Percentiles rank a stretch among this genome's conserved stretches.
phyloP scores from a whole-genome alignment of 2,113 vertebrate genomes.

The Brachypodius melanocephalos region DNA sequence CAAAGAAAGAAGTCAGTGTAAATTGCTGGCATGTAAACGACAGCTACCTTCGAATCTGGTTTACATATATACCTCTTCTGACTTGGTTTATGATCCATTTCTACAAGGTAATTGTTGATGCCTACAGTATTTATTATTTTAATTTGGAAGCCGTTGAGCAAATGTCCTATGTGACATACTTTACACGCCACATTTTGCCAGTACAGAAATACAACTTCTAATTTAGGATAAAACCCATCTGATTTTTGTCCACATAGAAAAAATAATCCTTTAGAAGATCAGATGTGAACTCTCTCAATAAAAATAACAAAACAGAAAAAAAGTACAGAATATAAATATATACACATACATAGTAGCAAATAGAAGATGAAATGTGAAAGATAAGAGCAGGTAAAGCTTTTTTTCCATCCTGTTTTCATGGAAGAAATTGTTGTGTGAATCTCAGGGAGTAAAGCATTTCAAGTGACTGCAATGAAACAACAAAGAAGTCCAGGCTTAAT shows the following conservation, averaged over 20 bases:
- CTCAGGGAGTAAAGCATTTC: neutral
- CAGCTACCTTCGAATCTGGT: neutral
- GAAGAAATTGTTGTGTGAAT: neutral
- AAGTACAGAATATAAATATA: neutral
- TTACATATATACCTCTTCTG: neutral
- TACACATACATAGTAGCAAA: neutral
- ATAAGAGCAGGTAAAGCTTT: neutral
- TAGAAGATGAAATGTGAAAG: neutral
- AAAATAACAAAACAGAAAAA: neutral
- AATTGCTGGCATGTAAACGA: conserved; percentile 13
- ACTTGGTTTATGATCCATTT: neutral
- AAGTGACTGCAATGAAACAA: neutral
- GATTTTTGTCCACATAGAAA: neutral
- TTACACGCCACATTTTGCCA: neutral
- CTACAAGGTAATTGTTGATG: neutral
- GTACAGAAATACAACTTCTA: neutral
- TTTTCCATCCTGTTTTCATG: neutral
- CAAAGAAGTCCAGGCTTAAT: neutral
- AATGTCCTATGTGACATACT: neutral
- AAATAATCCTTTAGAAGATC: neutral
- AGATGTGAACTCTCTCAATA: neutral
- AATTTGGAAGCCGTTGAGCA: neutral
- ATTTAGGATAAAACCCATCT: neutral
- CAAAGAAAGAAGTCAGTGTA: neutral
- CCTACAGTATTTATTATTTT: neutral